Percentiles rank a stretch among this genome's conserved stretches.
These are phyloP conservation scores for Castor canadensis DNA, from an alignment of 2,113 vertebrate species.

Conservation along the genomic window DNA sequence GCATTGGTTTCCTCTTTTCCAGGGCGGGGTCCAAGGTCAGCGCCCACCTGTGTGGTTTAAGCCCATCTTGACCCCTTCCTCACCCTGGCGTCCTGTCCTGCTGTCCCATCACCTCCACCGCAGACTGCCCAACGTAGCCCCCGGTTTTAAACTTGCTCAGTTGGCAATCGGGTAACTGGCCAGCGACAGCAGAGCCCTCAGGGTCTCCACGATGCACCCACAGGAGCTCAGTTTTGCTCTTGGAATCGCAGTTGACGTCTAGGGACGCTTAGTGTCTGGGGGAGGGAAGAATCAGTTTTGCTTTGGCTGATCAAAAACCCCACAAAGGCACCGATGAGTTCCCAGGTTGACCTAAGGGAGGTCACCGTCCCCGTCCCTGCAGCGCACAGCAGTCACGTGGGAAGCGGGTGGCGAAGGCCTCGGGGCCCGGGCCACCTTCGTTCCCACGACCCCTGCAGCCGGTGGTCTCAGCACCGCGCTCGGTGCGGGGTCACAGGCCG, in stretches of 20 bases:
- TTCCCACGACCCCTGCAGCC: not conserved
- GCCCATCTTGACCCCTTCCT: not conserved
- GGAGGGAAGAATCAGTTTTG: not conserved
- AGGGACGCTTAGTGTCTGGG: not conserved
- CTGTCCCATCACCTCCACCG: not conserved
- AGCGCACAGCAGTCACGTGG: not conserved
- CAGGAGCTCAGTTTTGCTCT: not conserved
- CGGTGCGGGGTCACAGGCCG: not conserved
- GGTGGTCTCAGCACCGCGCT: not conserved
- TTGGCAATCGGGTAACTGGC: not conserved
- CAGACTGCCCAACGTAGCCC: not conserved
- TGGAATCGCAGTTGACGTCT: not conserved
- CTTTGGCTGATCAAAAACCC: not conserved
- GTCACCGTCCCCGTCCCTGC: not conserved
- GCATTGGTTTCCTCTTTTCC: not conserved
- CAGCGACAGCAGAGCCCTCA: not conserved
- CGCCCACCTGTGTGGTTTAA: not conserved
- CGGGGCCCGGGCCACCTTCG: fast-evolving
- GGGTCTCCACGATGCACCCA: not conserved
- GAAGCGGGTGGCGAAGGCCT: not conserved
- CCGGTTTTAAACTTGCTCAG: too few species aligned
- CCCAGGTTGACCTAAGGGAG: not conserved
- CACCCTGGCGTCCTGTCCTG: not conserved
- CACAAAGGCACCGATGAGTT: not conserved
- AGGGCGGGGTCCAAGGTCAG: fast-evolving